These are phyloP conservation scores for Odontomachus brunneus DNA, from an alignment of 1,140 invertebrate species.

Conservation along the genomic window DNA sequence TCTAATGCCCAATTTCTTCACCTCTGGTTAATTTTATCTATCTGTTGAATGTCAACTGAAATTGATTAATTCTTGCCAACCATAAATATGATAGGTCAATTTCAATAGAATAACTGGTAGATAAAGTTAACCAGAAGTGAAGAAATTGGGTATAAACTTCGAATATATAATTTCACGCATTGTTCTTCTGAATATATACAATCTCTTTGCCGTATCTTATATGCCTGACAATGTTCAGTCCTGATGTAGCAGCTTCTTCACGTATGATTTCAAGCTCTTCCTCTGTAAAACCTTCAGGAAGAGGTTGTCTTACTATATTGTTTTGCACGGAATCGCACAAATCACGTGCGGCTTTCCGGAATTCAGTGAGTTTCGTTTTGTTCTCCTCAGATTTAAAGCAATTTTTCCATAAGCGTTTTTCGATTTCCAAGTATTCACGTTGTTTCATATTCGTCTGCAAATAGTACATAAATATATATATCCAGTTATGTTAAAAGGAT, in stretches of 20 bases:
- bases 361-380: slow-evolving; percentile 53
- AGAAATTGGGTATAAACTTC: too few species aligned
- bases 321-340: slow-evolving; percentile 72
- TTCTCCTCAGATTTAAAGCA: slow-evolving; percentile 69
- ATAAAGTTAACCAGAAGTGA: too few species aligned
- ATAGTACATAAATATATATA: background rate
- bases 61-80: too few species aligned
- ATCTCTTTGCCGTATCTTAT: slow-evolving; percentile 73
- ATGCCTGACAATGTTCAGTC: slow-evolving; percentile 69
- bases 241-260: slow-evolving; percentile 71
- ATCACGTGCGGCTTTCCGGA: slow-evolving; percentile 68
- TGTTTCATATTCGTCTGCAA: slow-evolving; percentile 73
- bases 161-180: background rate
- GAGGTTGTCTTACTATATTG: slow-evolving; percentile 68
- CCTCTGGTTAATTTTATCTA: too few species aligned
- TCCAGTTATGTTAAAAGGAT: background rate
- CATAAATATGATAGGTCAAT: too few species aligned
- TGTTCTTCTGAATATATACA: slow-evolving; percentile 72
- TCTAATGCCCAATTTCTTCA: too few species aligned
- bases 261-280: slow-evolving; percentile 72
- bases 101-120: too few species aligned
- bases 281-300: slow-evolving; percentile 76
- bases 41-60: too few species aligned
- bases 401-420: slow-evolving; percentile 76
- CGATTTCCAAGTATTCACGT: slow-evolving; percentile 64